Conservation (phyloP, 2,797 vertebrate species). For the Nasua narica region DNA sequence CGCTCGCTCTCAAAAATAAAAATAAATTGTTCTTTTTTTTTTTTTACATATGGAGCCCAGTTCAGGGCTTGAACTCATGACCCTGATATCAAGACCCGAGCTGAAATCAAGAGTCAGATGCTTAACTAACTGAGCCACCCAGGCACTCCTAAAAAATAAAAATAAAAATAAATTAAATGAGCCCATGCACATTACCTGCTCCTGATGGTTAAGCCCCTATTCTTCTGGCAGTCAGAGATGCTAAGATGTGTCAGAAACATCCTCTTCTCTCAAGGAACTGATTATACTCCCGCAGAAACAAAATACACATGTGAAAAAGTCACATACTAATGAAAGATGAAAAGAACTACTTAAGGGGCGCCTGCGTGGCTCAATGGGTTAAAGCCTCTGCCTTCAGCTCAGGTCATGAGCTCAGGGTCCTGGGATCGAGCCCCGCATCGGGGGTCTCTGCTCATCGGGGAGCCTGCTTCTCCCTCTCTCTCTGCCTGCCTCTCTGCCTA, state of each 20-base stretch:
- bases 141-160: neutral
- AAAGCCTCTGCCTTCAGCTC: no score
- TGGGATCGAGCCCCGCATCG: no score
- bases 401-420: no score
- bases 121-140: neutral
- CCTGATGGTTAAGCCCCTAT: neutral
- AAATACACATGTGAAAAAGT: neutral
- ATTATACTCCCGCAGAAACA: slow-evolving; percentile 16
- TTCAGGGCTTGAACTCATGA: neutral
- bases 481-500: no score
- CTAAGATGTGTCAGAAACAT: neutral
- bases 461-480: no score
- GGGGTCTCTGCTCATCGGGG: no score
- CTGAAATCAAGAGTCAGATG: neutral
- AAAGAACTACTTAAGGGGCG: no score
- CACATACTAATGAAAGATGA: neutral
- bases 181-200: neutral
- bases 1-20: neutral
- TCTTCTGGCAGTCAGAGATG: neutral
- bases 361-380: no score
- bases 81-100: neutral
- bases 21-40: neutral
- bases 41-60: neutral
- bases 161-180: neutral
- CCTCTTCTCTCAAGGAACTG: neutral